A percentile compares a stretch with the other conserved stretches of the same genome.
Conservation (phyloP, 2,888 invertebrate species). For the Chloromyia formosa region DNA sequence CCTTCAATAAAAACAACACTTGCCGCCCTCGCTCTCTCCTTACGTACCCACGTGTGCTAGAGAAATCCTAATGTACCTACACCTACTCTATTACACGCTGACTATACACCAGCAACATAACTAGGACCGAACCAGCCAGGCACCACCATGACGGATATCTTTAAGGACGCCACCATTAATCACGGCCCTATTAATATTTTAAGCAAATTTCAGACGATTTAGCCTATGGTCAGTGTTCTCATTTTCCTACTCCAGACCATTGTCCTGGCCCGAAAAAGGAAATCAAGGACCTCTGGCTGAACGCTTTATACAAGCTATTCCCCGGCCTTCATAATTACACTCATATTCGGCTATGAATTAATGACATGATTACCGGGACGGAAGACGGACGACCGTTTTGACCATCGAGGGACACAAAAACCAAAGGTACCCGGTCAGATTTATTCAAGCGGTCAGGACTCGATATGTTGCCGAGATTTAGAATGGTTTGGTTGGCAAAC, state of each 20-base stretch:
- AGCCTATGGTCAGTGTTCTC: background rate
- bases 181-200: slow-evolving; percentile 31
- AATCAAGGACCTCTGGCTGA: too few species aligned
- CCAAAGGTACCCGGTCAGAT: background rate
- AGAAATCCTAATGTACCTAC: too few species aligned
- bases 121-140: background rate
- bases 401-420: background rate
- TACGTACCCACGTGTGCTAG: too few species aligned
- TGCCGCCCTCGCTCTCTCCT: too few species aligned
- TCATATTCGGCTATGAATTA: slow-evolving; percentile 16
- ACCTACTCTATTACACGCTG: too few species aligned
- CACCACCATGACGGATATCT: slow-evolving; percentile 20
- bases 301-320: too few species aligned
- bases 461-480: background rate
- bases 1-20: too few species aligned
- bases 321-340: too few species aligned
- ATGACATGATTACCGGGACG: slow-evolving; percentile 14
- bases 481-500: background rate
- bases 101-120: too few species aligned
- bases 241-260: too few species aligned
- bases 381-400: background rate
- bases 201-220: slow-evolving; percentile 19
- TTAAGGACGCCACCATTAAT: slow-evolving; percentile 31
- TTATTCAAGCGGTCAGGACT: background rate
- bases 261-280: too few species aligned